These are phyloP conservation scores for Nematostella vectensis DNA, from an alignment of 92 coral and sea anemone species.

Conservation along the genomic window DNA sequence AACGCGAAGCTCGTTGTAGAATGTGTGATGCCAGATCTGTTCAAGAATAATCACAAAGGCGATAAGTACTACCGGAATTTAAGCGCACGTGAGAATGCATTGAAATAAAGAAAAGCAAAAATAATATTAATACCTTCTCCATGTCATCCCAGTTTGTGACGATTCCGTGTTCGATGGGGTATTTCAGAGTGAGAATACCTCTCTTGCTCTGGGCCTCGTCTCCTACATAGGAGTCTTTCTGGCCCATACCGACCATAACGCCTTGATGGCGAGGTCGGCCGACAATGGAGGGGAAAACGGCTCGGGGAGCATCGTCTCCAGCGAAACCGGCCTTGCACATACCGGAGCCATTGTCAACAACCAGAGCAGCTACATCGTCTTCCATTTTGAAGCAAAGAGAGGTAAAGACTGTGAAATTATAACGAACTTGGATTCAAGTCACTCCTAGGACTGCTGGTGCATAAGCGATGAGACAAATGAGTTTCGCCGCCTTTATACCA, in stretches of 20 bases:
- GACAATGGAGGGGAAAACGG: conserved; percentile 98
- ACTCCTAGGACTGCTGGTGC: conserved; percentile 12
- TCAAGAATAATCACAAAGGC: too few relatives aligned
- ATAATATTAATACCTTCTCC: conserved; percentile 99
- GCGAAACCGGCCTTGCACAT: conserved; percentile 99
- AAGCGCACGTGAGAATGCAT: too few relatives aligned
- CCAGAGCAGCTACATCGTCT: conserved; percentile 98
- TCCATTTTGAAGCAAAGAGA: conserved; percentile 35
- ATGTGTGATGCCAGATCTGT: conserved; percentile 98
- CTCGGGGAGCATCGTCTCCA: conserved; percentile 99
- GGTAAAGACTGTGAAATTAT: background rate
- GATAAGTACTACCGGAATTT: too few relatives aligned
- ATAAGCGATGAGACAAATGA: conserved; percentile 19
- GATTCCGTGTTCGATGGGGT: conserved; percentile 99
- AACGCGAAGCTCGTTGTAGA: conserved; percentile 95
- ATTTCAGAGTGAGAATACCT: conserved; percentile 96
- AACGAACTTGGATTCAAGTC: background rate
- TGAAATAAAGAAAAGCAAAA: too few relatives aligned
- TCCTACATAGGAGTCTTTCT: conserved; percentile 99
- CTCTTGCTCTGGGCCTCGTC: conserved; percentile 99
- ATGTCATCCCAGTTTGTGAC: conserved; percentile 99
- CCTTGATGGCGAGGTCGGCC: conserved; percentile 99
- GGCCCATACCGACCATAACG: conserved; percentile 99
- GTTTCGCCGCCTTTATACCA: conserved; percentile 27
- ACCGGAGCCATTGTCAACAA: conserved; percentile 98